Evolutionary conservation across 1,140 invertebrate genomes (phyloP).

Genomic region (Neelides sp.): DNA sequence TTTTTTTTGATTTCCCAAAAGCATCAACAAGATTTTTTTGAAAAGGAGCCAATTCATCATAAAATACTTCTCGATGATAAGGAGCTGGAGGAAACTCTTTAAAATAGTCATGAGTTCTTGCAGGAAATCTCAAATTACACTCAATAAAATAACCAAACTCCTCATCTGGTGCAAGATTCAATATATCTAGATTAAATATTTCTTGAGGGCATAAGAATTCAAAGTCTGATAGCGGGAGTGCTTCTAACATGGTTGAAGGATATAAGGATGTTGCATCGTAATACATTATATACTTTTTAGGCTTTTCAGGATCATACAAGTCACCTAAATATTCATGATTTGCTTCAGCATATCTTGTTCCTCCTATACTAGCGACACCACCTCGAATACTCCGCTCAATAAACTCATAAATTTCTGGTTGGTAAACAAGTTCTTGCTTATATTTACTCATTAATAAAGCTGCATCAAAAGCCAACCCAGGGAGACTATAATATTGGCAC

Average conservation of each 20-base stretch:
- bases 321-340: conserved; percentile 40
- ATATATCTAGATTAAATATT: conserved; percentile 33
- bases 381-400: too few species aligned
- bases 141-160: conserved; percentile 43
- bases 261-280: conserved; percentile 41
- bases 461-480: too few species aligned
- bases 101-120: conserved; percentile 40
- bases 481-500: too few species aligned
- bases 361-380: conserved; percentile 33
- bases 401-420: too few species aligned
- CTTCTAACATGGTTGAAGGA: conserved; percentile 39
- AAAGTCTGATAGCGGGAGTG: conserved; percentile 37
- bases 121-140: conserved; percentile 33
- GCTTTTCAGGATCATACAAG: conserved; percentile 35
- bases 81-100: conserved; percentile 41
- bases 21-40: conserved; percentile 6
- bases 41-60: conserved; percentile 6
- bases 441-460: too few species aligned
- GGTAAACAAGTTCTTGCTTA: too few species aligned
- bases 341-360: conserved; percentile 36
- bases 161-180: too few species aligned
- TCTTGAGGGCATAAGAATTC: conserved; percentile 22
- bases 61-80: conserved; percentile 30
- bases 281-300: conserved; percentile 37
- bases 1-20: background rate